A percentile compares a stretch with the other conserved stretches of the same genome.
Evolutionary conservation across 2,113 vertebrate species (phyloP).

Genomic region (human (Homo sapiens)): DNA sequence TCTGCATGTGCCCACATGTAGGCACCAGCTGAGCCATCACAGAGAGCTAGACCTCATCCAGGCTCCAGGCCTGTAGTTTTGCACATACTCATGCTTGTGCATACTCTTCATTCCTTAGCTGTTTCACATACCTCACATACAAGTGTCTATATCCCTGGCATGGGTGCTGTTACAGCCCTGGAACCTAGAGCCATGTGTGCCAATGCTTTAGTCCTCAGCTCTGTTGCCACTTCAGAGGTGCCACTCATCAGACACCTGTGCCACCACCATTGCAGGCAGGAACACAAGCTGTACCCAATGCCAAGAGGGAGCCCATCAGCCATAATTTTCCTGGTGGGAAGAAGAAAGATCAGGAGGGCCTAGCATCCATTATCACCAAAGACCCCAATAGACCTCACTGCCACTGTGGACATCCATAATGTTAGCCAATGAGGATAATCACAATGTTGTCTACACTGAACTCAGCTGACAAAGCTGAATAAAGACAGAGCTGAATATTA

Average conservation of each 20-base stretch:
- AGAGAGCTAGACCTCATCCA: background rate
- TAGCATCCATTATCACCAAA: background rate
- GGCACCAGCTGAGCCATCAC: background rate
- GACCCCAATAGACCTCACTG: background rate
- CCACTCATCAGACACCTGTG: background rate
- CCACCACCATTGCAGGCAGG: background rate
- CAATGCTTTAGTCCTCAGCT: background rate
- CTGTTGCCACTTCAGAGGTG: background rate
- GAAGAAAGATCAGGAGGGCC: background rate
- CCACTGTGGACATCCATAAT: background rate
- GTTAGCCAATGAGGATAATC: background rate
- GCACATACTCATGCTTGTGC: background rate
- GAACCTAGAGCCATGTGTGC: background rate
- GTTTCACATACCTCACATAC: background rate
- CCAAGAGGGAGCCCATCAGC: background rate
- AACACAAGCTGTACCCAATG: background rate
- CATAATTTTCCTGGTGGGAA: background rate
- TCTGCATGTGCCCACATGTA: background rate
- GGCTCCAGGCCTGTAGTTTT: background rate
- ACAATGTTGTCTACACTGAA: background rate
- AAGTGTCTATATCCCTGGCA: background rate
- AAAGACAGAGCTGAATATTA: background rate
- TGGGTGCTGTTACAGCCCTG: background rate
- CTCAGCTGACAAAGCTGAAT: background rate
- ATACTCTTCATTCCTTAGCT: background rate